Evolutionary conservation across 2,888 invertebrate genomes (phyloP).

Genomic region (Dexiosoma caninum): DNA sequence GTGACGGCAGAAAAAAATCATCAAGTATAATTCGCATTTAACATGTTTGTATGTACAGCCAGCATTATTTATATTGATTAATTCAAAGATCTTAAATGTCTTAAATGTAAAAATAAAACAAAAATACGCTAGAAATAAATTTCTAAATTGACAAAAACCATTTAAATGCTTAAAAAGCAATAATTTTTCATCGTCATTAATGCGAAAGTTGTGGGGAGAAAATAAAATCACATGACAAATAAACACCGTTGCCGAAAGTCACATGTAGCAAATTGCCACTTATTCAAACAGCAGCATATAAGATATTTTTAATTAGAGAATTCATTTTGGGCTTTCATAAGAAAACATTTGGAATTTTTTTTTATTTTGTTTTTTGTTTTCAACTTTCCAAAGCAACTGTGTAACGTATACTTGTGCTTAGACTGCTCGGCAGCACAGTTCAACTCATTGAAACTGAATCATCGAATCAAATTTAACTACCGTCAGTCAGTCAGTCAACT

Average conservation of each 20-base stretch:
- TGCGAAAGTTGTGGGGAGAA: neutral
- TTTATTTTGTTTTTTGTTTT: neutral
- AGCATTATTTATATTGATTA: too few species aligned
- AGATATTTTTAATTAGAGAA: too few species aligned
- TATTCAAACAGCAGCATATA: too few species aligned
- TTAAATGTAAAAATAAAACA: slow-evolving; percentile 18
- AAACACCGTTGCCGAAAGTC: slow-evolving; percentile 22
- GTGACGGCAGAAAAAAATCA: too few species aligned
- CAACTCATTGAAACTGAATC: slow-evolving; percentile 32
- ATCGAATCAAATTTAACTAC: slow-evolving; percentile 38
- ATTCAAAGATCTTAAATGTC: slow-evolving; percentile 7
- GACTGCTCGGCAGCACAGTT: neutral
- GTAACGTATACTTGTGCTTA: neutral
- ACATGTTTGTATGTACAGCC: too few species aligned
- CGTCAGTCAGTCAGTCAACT: too few species aligned
- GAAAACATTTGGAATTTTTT: too few species aligned
- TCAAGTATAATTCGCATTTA: too few species aligned
- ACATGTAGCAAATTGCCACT: too few species aligned
- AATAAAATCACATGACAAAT: neutral
- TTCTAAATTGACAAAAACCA: slow-evolving; percentile 39
- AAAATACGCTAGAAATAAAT: slow-evolving; percentile 7
- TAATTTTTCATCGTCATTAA: slow-evolving; percentile 25
- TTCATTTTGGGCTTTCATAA: too few species aligned
- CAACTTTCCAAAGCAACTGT: neutral
- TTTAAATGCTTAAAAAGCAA: slow-evolving; percentile 29